These are phyloP conservation scores for Conger conger DNA, from an alignment of 2,113 vertebrate species.

Conservation along the genomic window DNA sequence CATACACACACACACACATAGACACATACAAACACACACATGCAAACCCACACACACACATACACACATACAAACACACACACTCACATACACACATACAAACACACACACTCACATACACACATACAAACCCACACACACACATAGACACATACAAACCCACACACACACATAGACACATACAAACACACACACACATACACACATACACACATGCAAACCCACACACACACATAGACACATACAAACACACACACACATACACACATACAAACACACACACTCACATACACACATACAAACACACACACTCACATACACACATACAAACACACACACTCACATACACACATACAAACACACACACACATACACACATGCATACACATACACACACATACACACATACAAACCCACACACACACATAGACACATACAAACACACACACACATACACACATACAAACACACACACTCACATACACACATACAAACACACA, in stretches of 20 bases:
- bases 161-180: not conserved
- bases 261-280: not conserved
- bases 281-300: not conserved
- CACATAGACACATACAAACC: not conserved
- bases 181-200: too few relatives aligned
- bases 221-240: too few relatives aligned
- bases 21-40: not conserved
- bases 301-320: not conserved
- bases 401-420: not conserved
- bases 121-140: not conserved
- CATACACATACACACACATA: too few relatives aligned
- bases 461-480: not conserved
- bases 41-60: too few relatives aligned
- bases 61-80: slow-evolving; percentile 31
- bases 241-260: too few relatives aligned
- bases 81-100: slow-evolving; percentile 18
- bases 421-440: not conserved
- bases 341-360: too few relatives aligned
- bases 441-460: not conserved
- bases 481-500: too few relatives aligned
- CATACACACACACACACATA: not conserved
- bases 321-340: not conserved
- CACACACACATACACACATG: too few relatives aligned
- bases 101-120: not conserved
- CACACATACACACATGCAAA: too few relatives aligned